phyloP scores from a whole-genome alignment of 1,140 invertebrate genomes.

The Oryctes rhinoceros region DNA sequence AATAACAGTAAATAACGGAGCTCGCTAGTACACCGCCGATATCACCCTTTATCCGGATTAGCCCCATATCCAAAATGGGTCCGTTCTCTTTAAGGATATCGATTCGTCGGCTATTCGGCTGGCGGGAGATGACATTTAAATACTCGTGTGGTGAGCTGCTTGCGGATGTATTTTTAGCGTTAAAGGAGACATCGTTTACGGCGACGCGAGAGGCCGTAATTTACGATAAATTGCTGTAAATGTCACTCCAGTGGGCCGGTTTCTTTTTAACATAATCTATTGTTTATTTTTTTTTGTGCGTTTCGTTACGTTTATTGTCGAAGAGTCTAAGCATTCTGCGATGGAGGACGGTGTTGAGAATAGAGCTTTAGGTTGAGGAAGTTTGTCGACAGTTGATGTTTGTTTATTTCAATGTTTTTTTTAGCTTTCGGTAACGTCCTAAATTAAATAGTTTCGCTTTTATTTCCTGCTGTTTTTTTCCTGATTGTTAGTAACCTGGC shows the following conservation, averaged over 20 bases:
- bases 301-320: background rate
- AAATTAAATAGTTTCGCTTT: too few relatives aligned
- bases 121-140: constrained; percentile 33
- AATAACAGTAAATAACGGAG: constrained; percentile 28
- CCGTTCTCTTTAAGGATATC: constrained; percentile 39
- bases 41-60: constrained; percentile 31
- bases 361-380: too few relatives aligned
- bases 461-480: too few relatives aligned
- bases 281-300: constrained; percentile 10
- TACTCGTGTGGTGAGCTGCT: constrained; percentile 28
- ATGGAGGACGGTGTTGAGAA: too few relatives aligned
- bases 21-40: constrained; percentile 25
- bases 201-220: constrained; percentile 26
- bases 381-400: too few relatives aligned
- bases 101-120: constrained; percentile 1
- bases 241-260: constrained; percentile 37
- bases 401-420: too few relatives aligned
- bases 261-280: constrained; percentile 30
- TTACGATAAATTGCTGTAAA: constrained; percentile 40
- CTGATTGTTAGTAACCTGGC: too few relatives aligned
- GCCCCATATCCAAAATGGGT: constrained; percentile 15
- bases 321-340: too few relatives aligned
- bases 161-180: constrained; percentile 28
- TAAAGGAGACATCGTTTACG: constrained; percentile 39
- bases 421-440: too few relatives aligned